A percentile compares a stretch with the other conserved stretches of the same genome.
phyloP scores from a whole-genome alignment of 30 jellyfish, hydroid and myxozoan species.

The Catostylus mosaicus region DNA sequence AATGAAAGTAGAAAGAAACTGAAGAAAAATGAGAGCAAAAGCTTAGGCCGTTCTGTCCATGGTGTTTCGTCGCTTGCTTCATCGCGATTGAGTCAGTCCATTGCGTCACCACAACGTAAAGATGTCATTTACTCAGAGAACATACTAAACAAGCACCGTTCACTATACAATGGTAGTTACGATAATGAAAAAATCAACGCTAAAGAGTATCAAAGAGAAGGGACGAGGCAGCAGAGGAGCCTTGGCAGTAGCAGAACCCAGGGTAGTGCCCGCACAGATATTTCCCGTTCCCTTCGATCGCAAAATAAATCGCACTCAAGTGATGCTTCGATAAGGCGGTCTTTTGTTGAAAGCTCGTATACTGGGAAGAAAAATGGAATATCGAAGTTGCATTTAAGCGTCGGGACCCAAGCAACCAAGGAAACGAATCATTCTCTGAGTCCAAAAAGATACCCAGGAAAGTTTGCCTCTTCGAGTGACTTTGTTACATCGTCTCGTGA shows the following conservation, averaged over 20 bases:
- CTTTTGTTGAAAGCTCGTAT: neutral
- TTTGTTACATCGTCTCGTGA: neutral
- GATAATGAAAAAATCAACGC: neutral
- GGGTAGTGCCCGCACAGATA: neutral
- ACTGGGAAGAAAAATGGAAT: neutral
- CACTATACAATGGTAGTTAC: neutral
- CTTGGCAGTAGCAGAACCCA: neutral
- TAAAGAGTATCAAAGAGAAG: neutral
- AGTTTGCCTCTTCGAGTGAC: neutral
- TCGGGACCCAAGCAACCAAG: neutral
- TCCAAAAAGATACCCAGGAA: neutral
- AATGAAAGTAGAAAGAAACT: constrained; percentile 55
- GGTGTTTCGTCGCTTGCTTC: constrained; percentile 12
- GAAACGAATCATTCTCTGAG: neutral
- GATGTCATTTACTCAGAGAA: constrained; percentile 31
- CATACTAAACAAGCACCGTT: constrained; percentile 47
- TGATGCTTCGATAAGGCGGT: neutral
- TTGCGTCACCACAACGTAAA: constrained; percentile 44
- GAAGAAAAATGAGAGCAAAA: constrained; percentile 17
- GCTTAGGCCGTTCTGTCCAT: constrained; percentile 53
- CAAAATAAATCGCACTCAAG: neutral
- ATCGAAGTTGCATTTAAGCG: neutral
- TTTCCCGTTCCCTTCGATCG: neutral
- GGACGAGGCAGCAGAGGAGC: no score
- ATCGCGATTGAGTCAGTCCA: neutral